Conservation (phyloP, 1,140 invertebrate species). For the Schlechtendalia chinensis region DNA sequence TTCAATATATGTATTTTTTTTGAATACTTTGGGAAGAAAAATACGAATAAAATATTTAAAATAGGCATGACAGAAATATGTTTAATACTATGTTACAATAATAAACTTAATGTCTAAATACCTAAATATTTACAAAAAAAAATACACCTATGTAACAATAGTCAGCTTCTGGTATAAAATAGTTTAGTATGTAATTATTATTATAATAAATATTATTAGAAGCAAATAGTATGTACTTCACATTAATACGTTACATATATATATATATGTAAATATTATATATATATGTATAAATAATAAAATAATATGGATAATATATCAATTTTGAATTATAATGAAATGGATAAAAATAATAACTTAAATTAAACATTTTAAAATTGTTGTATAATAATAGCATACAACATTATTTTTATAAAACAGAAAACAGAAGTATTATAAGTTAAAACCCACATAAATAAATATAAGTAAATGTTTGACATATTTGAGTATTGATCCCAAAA, state of each 20-base stretch:
- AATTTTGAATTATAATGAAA: slow-evolving; percentile 30
- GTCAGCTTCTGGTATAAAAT: slow-evolving; percentile 32
- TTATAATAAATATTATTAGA: slow-evolving; percentile 24
- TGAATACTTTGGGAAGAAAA: slow-evolving; percentile 6
- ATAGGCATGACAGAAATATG: slow-evolving; percentile 3
- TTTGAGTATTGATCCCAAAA: slow-evolving; percentile 17
- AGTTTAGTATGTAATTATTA: slow-evolving; percentile 1
- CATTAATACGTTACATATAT: slow-evolving; percentile 19
- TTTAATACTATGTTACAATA: slow-evolving; percentile 28
- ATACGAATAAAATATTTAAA: slow-evolving; percentile 15
- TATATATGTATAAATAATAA: slow-evolving; percentile 31
- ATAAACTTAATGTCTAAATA: slow-evolving; percentile 11
- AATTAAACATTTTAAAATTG: slow-evolving; percentile 8
- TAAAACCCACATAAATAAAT: slow-evolving; percentile 11
- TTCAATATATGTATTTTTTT: slow-evolving; percentile 1
- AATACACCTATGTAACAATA: slow-evolving; percentile 26
- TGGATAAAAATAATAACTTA: slow-evolving; percentile 20
- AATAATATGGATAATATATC: slow-evolving; percentile 8
- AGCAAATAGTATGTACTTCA: slow-evolving; percentile 37
- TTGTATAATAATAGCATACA: neutral
- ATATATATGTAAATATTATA: neutral
- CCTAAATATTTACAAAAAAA: slow-evolving; percentile 15
- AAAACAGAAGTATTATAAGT: slow-evolving; percentile 1
- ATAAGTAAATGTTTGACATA: too few species aligned
- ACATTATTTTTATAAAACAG: neutral